These are phyloP conservation scores for Cherax destructor DNA, from an alignment of 1,140 invertebrate species.

Conservation along the genomic window DNA sequence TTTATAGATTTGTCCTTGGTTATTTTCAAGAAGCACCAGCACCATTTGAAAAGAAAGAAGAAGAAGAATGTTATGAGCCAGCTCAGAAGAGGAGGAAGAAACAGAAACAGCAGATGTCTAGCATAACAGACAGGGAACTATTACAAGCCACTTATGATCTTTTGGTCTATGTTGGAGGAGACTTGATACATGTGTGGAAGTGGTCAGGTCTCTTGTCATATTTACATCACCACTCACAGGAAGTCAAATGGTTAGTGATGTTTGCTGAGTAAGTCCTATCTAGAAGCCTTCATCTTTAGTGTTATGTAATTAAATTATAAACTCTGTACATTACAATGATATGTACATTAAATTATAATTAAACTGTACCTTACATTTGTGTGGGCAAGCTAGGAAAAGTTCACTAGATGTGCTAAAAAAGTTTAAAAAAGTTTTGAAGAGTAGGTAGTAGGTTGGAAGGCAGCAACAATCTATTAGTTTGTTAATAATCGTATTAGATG, in stretches of 20 bases:
- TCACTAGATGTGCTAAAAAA: too few relatives aligned
- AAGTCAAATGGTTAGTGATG: conserved; percentile 53
- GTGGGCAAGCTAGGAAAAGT: too few relatives aligned
- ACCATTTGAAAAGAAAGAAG: conserved; percentile 42
- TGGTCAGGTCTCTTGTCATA: conserved; percentile 37
- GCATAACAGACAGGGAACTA: conserved; percentile 27
- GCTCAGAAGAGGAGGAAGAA: conserved; percentile 36
- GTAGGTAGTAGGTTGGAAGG: too few relatives aligned
- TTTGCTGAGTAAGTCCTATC: too few relatives aligned
- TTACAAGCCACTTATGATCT: conserved; percentile 54
- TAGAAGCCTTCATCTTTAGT: too few relatives aligned
- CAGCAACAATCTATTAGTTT: too few relatives aligned
- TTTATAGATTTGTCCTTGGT: conserved; percentile 49
- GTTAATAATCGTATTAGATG: too few relatives aligned
- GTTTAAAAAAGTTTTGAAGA: too few relatives aligned
- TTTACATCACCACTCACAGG: conserved; percentile 30
- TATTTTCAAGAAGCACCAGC: conserved; percentile 60
- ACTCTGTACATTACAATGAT: too few relatives aligned
- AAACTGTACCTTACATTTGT: too few relatives aligned
- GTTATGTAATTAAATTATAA: too few relatives aligned
- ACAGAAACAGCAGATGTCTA: not conserved
- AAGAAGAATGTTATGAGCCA: conserved; percentile 14
- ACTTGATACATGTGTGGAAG: conserved; percentile 49
- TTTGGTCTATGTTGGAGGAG: conserved; percentile 31
- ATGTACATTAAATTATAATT: too few relatives aligned